Conservation (phyloP, 37 sponge, comb jelly and placozoan species). For the Cliona cf. orientalis region DNA sequence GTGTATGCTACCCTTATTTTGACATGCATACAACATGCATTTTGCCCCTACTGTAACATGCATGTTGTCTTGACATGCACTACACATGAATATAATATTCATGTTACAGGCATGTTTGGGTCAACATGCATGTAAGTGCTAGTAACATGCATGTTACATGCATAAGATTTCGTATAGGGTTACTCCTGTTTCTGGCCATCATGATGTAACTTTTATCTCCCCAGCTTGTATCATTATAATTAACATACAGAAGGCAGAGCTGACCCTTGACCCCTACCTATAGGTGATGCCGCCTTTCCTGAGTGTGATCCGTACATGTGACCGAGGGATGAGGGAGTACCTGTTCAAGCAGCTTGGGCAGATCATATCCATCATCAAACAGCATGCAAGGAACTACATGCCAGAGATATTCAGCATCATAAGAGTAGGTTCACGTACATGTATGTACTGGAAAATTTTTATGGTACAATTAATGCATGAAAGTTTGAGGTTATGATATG, state of each 20-base stretch:
- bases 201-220: not conserved
- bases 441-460: not conserved
- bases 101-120: no score
- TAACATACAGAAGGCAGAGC: not conserved
- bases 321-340: slow-evolving; percentile 73
- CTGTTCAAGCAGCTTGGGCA: slow-evolving; percentile 81
- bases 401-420: slow-evolving; percentile 83
- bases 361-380: slow-evolving; percentile 85
- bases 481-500: not conserved
- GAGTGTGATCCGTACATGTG: slow-evolving; percentile 74
- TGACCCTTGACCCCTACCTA: not conserved
- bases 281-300: slow-evolving; percentile 92
- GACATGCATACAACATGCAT: no score
- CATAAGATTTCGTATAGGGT: no score
- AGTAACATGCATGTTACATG: no score
- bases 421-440: slow-evolving; percentile 44
- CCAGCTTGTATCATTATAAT: no score
- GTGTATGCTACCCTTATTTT: no score
- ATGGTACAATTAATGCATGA: not conserved
- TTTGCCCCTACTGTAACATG: no score
- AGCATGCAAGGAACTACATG: slow-evolving; percentile 89
- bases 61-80: no score
- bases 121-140: no score
- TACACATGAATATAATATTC: no score
- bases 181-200: no score